Percentiles rank a stretch among this genome's conserved stretches.
phyloP scores from a whole-genome alignment of 2,797 vertebrate genomes.

The Leucoraja ocellata region DNA sequence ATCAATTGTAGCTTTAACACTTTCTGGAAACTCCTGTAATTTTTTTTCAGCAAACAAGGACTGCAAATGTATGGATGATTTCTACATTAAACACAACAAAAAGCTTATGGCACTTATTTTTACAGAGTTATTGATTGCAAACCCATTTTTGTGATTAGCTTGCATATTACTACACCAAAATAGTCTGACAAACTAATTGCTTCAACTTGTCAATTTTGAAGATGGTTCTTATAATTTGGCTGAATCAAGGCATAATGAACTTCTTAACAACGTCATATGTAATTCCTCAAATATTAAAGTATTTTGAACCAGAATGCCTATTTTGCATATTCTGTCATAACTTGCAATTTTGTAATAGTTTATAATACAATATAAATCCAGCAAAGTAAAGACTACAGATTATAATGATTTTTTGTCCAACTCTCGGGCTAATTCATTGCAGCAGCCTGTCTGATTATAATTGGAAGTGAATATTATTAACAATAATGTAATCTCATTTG shows the following conservation, averaged over 20 bases:
- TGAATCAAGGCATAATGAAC: background rate
- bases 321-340: background rate
- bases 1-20: background rate
- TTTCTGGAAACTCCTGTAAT: background rate
- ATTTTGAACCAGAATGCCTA: background rate
- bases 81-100: background rate
- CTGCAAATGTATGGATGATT: background rate
- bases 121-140: background rate
- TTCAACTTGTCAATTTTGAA: background rate
- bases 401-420: background rate
- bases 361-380: background rate
- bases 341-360: background rate
- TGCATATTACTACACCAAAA: background rate
- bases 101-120: background rate
- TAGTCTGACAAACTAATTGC: background rate
- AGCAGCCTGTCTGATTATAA: background rate
- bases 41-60: background rate
- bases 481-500: background rate
- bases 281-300: background rate
- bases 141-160: background rate
- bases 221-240: background rate
- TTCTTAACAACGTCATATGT: background rate
- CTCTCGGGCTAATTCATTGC: background rate
- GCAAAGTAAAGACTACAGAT: background rate
- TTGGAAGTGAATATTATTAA: background rate